Evolutionary conservation across 1,140 invertebrate genomes (phyloP), one percentile per base, ranked within the genome.

Genomic region (Venustaconcha ellipsiformis): DNA sequence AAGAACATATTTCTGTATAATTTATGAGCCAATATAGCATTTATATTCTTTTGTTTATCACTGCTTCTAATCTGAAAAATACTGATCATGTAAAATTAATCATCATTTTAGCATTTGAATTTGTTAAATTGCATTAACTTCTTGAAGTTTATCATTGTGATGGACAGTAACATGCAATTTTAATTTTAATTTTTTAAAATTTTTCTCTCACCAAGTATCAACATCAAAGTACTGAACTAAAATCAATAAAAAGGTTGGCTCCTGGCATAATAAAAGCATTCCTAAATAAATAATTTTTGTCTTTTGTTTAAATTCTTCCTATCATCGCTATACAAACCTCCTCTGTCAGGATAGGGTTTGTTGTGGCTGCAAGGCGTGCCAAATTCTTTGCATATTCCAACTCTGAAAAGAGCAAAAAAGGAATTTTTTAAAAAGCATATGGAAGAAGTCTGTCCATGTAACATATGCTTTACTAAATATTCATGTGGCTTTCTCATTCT

Each of bases 331-430:
- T 37, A 83, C 87, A 80, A 82, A 92, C 92, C 87, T 92, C 92
- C 83, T 92, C 92, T 73, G 91, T 91, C 62, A 93, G 79, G 58
- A 88, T 82, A 18, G 91, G 89, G 75, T 89, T 86, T 68, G 91
- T 89, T 23, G 88, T 87, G 72, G 91, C 88, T 15, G 91, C 92
- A 14, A 93, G 83, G 82, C 92, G 91, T 13, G 88, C 80, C 57
- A 92, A 78, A 80, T 90, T 92, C 79, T 90, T 90, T 18, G 92
- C 86, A 84, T 91, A 91, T 67, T 93, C 92, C 65, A 88, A 80
- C 80, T 92, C 92, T 91, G 78, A 26, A 86, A 84, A 75, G 64
- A 66, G 69, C 57, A 74, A 69, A 55, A 66, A 57, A 79, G 58
- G 57, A 72, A 76, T 57, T 65, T 67, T 20, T n/a, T 13, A 2